phyloP scores from a whole-genome alignment of 1,140 invertebrate genomes.

The Philopotamus ludificatus region DNA sequence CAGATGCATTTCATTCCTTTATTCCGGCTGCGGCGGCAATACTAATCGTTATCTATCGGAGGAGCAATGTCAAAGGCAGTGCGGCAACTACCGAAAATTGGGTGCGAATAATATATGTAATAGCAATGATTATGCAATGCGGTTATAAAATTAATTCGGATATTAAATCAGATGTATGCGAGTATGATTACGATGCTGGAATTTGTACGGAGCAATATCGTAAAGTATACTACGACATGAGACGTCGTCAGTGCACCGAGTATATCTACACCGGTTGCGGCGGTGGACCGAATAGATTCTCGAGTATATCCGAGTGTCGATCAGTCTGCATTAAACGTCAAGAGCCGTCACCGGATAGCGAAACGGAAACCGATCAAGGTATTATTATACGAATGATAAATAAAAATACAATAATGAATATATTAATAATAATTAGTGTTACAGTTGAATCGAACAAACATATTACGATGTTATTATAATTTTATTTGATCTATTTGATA shows the following conservation, averaged over 20 bases:
- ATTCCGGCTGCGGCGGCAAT: constrained; percentile 70
- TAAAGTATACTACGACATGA: constrained; percentile 70
- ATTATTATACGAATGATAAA: no score
- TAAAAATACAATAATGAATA: no score
- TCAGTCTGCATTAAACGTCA: constrained; percentile 54
- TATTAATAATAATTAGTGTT: no score
- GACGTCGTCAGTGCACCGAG: constrained; percentile 55
- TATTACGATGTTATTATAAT: neutral
- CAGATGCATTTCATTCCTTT: constrained; percentile 67
- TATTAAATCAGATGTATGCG: constrained; percentile 60
- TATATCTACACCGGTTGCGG: constrained; percentile 79
- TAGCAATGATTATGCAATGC: neutral
- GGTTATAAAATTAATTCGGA: neutral
- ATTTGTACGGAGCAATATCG: constrained; percentile 62
- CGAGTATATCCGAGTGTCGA: constrained; percentile 64
- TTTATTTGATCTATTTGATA: neutral
- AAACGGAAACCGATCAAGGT: constrained; percentile 1
- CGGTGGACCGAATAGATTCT: constrained; percentile 80
- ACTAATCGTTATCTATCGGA: constrained; percentile 76
- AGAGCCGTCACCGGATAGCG: constrained; percentile 31
- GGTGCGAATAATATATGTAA: constrained; percentile 55
- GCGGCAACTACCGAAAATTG: constrained; percentile 69
- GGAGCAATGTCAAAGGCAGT: constrained; percentile 80
- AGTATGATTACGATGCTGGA: constrained; percentile 62
- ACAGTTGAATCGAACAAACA: neutral